Conservation (phyloP, 2,888 invertebrate species). For the Callinectes sapidus region DNA sequence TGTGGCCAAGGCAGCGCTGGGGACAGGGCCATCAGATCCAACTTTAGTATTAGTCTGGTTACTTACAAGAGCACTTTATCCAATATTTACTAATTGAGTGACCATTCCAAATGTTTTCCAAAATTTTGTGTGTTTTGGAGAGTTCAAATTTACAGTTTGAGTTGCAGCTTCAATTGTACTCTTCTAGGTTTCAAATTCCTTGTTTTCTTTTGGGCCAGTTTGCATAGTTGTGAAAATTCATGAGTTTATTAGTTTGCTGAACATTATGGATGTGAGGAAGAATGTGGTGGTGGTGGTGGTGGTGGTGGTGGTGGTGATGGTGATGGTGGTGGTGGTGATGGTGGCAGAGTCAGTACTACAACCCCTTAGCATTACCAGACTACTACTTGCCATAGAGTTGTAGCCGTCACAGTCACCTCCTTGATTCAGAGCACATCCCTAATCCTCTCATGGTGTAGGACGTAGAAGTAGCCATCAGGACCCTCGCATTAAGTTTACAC, state of each 20-base stretch:
- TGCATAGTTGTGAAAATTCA: neutral
- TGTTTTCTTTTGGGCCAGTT: neutral
- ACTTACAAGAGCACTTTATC: neutral
- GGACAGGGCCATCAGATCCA: neutral
- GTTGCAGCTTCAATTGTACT: neutral
- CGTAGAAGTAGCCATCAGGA: neutral
- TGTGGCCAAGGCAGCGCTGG: neutral
- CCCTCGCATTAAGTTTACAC: neutral
- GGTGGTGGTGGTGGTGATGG: neutral
- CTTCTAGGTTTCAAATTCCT: neutral
- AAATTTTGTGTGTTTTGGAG: constrained; percentile 6
- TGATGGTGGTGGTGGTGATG: neutral
- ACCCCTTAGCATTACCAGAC: neutral
- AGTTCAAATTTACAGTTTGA: neutral
- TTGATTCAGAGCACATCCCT: constrained; percentile 13
- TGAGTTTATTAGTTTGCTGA: constrained; percentile 16
- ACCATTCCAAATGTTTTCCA: constrained; percentile 22
- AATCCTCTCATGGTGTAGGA: neutral
- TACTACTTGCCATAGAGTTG: neutral
- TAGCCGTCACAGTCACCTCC: constrained; percentile 16
- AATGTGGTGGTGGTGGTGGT: neutral
- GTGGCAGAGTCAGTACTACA: neutral
- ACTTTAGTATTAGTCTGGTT: constrained; percentile 21
- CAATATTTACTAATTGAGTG: neutral
- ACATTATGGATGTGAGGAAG: constrained; percentile 4